phyloP scores from a whole-genome alignment of 2,888 invertebrate genomes.

The Didymodactylos carnosus region DNA sequence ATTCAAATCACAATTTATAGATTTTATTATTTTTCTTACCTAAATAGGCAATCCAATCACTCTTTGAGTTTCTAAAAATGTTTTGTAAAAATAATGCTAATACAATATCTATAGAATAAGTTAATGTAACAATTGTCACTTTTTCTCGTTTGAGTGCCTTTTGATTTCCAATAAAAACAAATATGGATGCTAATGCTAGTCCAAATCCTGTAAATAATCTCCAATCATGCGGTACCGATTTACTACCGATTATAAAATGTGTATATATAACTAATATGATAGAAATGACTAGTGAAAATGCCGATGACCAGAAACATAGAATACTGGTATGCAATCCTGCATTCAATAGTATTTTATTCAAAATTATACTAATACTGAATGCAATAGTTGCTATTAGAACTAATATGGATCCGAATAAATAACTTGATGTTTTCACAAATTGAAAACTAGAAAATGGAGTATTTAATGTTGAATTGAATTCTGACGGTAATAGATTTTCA shows the following conservation, averaged over 20 bases:
- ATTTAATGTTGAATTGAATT: not conserved
- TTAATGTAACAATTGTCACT: too few relatives aligned
- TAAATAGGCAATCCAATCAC: too few relatives aligned
- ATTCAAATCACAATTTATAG: too few relatives aligned
- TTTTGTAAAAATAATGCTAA: too few relatives aligned
- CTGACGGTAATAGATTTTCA: not conserved
- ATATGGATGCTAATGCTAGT: not conserved
- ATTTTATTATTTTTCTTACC: too few relatives aligned
- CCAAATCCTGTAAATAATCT: not conserved
- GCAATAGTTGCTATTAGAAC: not conserved
- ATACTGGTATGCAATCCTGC: not conserved
- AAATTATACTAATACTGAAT: not conserved
- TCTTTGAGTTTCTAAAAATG: too few relatives aligned
- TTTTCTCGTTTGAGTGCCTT: not conserved
- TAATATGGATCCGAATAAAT: not conserved
- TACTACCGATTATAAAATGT: not conserved
- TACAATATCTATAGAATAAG: too few relatives aligned
- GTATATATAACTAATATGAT: not conserved
- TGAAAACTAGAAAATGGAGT: not conserved
- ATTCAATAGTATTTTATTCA: not conserved
- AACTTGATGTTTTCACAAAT: too few relatives aligned
- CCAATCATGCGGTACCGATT: not conserved
- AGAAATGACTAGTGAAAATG: not conserved
- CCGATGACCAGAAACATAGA: not conserved
- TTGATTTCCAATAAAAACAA: not conserved